A percentile compares a stretch with the other conserved stretches of the same genome.
phyloP scores from a whole-genome alignment of 2,113 vertebrate genomes.

The Corythornis madagascariensis region DNA sequence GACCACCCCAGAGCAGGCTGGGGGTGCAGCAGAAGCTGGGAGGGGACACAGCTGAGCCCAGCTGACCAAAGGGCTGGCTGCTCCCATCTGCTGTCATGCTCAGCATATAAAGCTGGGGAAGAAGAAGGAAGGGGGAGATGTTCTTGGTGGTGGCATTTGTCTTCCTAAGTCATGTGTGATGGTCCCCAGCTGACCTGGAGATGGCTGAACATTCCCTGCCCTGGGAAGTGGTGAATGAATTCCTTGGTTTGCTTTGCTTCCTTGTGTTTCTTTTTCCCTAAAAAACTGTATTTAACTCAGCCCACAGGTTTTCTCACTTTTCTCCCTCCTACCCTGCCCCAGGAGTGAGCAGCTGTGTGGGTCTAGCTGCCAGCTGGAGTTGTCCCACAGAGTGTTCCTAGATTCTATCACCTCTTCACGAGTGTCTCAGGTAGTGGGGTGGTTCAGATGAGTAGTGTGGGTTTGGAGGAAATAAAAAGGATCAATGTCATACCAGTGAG shows the following conservation, averaged over 20 bases:
- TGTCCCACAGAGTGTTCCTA: neutral
- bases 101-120: neutral
- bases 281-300: neutral
- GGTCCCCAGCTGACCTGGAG: neutral
- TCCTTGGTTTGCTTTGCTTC: neutral
- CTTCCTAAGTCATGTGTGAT: too few species aligned
- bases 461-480: neutral
- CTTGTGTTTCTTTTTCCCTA: fast-evolving
- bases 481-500: neutral
- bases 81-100: neutral
- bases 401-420: neutral
- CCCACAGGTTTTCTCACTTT: neutral
- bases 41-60: neutral
- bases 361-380: neutral
- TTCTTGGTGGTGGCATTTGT: too few species aligned
- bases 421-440: neutral
- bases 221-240: neutral
- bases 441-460: neutral
- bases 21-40: neutral
- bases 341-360: neutral
- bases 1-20: neutral
- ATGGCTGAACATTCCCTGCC: neutral
- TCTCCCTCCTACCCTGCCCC: neutral
- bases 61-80: neutral
- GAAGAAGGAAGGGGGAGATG: neutral